Conservation (phyloP, 2,888 invertebrate species). For the Machimus rusticus region DNA sequence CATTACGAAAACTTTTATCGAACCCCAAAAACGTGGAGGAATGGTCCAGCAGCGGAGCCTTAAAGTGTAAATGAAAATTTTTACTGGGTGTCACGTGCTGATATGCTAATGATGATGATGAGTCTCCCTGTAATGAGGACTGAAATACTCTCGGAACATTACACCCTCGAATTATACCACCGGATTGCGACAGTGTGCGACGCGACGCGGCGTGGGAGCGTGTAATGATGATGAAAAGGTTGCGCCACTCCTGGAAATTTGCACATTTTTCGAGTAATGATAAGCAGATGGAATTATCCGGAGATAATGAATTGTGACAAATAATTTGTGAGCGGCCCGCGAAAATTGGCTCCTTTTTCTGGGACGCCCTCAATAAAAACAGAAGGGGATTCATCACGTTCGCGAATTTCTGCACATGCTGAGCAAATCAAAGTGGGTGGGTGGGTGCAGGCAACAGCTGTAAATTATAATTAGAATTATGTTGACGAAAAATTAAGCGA, state of each 20-base stretch:
- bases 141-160: background rate
- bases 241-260: constrained; percentile 11
- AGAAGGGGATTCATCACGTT: background rate
- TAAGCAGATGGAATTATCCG: constrained; percentile 36
- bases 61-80: constrained; percentile 27
- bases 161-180: background rate
- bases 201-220: background rate
- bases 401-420: background rate
- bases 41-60: background rate
- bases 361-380: background rate
- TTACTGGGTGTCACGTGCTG: constrained; percentile 25
- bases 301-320: constrained; percentile 33
- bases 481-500: background rate
- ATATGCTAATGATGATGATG: constrained; percentile 40
- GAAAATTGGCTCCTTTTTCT: background rate
- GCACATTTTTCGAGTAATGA: constrained; percentile 16
- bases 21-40: constrained; percentile 1
- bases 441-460: background rate
- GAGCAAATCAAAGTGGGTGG: background rate
- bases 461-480: constrained; percentile 1
- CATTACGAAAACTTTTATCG: constrained; percentile 9
- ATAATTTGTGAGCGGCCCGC: background rate
- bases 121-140: background rate
- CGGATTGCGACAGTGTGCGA: background rate
- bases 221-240: constrained; percentile 21